Base-by-base conservation (phyloP, 2,888 invertebrate species). In the Cheilosia soror region DNA sequence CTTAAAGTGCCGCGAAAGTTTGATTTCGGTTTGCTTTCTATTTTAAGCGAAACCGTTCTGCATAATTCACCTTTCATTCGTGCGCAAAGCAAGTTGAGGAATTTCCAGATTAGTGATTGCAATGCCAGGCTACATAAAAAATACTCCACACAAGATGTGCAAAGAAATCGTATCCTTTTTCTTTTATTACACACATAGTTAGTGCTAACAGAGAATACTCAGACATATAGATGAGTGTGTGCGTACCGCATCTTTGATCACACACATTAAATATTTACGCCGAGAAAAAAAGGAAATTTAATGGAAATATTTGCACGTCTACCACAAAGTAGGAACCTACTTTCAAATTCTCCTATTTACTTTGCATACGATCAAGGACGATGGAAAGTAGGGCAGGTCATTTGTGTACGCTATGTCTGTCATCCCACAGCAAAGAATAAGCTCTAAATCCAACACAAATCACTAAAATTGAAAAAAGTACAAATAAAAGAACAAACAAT, bases 181-280 rank as follows among this genome's bases (percentile, higher is more conserved):
- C n/a, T 20, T 20, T 49, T 44, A 15, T 15, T 13, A 15, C 13
- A 27, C 6, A 27, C 2, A 27, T 27, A 27, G 51, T 47, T 15
- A 27, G 25, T 27, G 27, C 11, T 29, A 13, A 5, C 25, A 51
- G 9, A 27, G 27, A 29, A 27, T 5, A 29, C 13, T n/a, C 13
- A 42, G 11, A 7, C 69, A 31, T 20, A 1, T 6, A 55, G 47
- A 68, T 60, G 44, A 66, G 65, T 27, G 60, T 66, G 44, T 73
- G 58, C 29, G 51, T 20, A 37, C 49, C 15, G 29, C 29, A 51
- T 60, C 60, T 60, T 73, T 68, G 66, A 73, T 60, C 55, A 15
- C 20, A 69, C 62, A 55, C 42, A 63, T 81, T 49, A 68, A 81
- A 76, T 81, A 81, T 81, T 81, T 63, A 81, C 57, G 44, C 49